phyloP scores from a whole-genome alignment of 1,140 invertebrate species.

The Formica selysi region DNA sequence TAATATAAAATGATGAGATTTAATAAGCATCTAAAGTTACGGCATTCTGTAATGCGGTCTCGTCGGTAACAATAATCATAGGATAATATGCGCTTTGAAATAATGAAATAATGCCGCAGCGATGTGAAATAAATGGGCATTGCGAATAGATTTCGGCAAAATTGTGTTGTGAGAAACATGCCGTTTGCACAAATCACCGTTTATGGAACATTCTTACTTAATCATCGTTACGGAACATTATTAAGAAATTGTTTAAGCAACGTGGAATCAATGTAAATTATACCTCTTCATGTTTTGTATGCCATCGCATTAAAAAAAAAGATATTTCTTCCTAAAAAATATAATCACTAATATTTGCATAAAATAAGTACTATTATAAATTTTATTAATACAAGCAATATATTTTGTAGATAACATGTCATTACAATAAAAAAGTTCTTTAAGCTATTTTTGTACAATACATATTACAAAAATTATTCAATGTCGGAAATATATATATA shows the following conservation, averaged over 20 bases:
- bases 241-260: constrained; percentile 44
- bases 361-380: not conserved
- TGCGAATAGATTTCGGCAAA: constrained; percentile 38
- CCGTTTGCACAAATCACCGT: constrained; percentile 41
- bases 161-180: constrained; percentile 53
- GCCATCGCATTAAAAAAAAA: not conserved
- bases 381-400: not conserved
- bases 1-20: constrained; percentile 42
- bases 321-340: not conserved
- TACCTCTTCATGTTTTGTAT: not conserved
- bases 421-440: not conserved
- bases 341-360: not conserved
- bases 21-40: constrained; percentile 38
- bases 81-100: constrained; percentile 42
- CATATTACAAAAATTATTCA: not conserved
- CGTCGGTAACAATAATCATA: constrained; percentile 41
- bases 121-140: constrained; percentile 45
- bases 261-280: constrained; percentile 48
- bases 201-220: constrained; percentile 35
- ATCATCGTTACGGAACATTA: constrained; percentile 6
- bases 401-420: not conserved
- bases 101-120: constrained; percentile 52
- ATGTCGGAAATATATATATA: not conserved
- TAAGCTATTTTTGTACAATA: not conserved
- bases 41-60: constrained; percentile 21